Base-by-base conservation (phyloP, 2,888 invertebrate genomes). In the Beris chalybata region DNA sequence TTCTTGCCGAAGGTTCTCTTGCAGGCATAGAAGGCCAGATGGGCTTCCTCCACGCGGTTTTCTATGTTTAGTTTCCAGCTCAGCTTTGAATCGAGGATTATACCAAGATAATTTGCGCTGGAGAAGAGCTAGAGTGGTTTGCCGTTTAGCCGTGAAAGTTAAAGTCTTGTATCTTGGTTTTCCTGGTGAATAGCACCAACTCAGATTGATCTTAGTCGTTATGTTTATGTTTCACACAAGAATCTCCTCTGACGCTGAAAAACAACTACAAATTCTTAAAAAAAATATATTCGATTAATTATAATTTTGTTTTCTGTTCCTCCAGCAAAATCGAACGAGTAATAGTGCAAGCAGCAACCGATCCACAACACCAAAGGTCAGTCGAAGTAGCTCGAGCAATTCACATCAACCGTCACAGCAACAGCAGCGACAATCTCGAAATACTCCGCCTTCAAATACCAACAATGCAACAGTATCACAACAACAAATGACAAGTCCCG, bases 371-470 rank as follows among this genome's bases (percentile, higher is more conserved):
- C 79, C 81, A 15, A 81, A 81, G 71, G 74, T 77, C 64, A 78
- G 76, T 66, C 75, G 80, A 13, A 77, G 52, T 66, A 58, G 67
- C 58, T 65, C 70, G 52, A 63, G 66, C 55, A 69, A 59, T 29
- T 45, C 31, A 50, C 72, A 71, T 52, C 72, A 70, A 53, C 73
- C 74, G 30, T 47, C 69, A 12, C 38, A 57, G 12, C 77, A 77
- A 71, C 77, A 80, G 12, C 79, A 79, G 64, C 70, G 75, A 64
- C 71, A 74, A 68, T 76, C 79, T 71, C 73, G 76, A 70, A 73
- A 78, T n/a, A 74, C 79, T 6, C 74, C 78, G 12, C 82, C 83
- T 73, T 82, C 83, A 78, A 71, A 56, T 65, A 38, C 83, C 77
- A 73, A 70, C 63, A 72, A 72, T 52, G 70, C 65, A 12, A 63